A percentile compares a stretch with the other conserved stretches of the same genome.
These are phyloP conservation scores for Drosophila ananassae DNA, from an alignment of 1,140 invertebrate species.

Conservation along the genomic window DNA sequence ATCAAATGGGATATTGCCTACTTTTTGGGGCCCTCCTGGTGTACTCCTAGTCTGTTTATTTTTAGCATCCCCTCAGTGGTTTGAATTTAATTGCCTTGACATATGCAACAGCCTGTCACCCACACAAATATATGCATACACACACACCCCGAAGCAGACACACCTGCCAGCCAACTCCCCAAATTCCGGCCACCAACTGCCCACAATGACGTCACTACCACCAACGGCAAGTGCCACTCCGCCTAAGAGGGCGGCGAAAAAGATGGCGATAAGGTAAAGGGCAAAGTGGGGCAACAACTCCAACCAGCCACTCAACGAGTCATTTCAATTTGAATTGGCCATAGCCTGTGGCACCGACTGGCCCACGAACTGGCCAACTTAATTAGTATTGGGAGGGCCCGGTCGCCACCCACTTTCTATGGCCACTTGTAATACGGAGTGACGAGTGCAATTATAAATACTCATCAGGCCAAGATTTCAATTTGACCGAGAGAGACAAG, in stretches of 20 bases:
- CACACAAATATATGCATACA: constrained; percentile 4
- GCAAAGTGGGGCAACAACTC: constrained; percentile 15
- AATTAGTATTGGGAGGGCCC: constrained; percentile 60
- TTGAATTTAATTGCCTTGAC: constrained; percentile 43
- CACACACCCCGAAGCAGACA: constrained; percentile 2
- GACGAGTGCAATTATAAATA: constrained; percentile 77
- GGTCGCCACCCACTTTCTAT: background rate
- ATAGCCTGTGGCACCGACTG: constrained; percentile 6
- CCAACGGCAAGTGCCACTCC: constrained; percentile 65
- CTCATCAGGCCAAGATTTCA: constrained; percentile 56
- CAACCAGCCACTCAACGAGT: constrained; percentile 39
- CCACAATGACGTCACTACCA: constrained; percentile 76
- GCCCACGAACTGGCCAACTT: constrained; percentile 65
- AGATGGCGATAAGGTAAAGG: background rate
- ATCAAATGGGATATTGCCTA: constrained; percentile 7
- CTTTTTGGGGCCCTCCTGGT: constrained; percentile 1
- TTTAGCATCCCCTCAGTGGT: constrained; percentile 24
- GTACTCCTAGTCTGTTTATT: constrained; percentile 11
- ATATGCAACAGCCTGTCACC: constrained; percentile 51
- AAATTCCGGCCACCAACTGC: constrained; percentile 28
- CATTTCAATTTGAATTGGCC: constrained; percentile 58
- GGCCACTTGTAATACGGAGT: constrained; percentile 32
- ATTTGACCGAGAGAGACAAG: constrained; percentile 34
- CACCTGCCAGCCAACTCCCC: constrained; percentile 28
- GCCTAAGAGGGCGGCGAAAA: constrained; percentile 9